Percentiles rank a stretch among this genome's conserved stretches.
Conservation (phyloP, 2,797 vertebrate species). For the Spondyliosoma cantharus region DNA sequence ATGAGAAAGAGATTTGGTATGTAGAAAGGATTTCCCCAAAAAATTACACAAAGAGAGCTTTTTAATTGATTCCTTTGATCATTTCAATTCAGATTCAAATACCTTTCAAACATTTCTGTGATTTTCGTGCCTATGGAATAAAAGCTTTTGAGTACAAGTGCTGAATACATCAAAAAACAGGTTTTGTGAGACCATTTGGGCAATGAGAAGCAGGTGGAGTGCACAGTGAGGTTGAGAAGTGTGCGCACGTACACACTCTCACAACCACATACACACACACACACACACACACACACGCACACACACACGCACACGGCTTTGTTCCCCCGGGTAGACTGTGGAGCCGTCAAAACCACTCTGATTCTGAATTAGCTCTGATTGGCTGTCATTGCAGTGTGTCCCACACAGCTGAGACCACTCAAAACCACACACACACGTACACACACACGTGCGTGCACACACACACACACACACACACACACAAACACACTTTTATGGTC, state of each 20-base stretch:
- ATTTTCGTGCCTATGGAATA: conserved; percentile 61
- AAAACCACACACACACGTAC: conserved; percentile 61
- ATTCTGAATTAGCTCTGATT: conserved; percentile 85
- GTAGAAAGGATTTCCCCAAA: not conserved
- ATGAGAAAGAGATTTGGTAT: conserved; percentile 14
- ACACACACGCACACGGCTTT: conserved; percentile 63
- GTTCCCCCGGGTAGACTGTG: conserved; percentile 75
- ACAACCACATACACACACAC: conserved; percentile 28
- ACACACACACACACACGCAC: conserved; percentile 38
- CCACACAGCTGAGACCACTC: conserved; percentile 84
- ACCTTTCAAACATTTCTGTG: conserved; percentile 50
- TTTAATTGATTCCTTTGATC: conserved; percentile 37
- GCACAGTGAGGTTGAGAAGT: conserved; percentile 75
- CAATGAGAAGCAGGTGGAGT: conserved; percentile 83
- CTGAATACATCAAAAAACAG: conserved; percentile 74
- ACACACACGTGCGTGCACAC: conserved; percentile 33
- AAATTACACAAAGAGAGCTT: conserved; percentile 24
- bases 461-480: conserved; percentile 31
- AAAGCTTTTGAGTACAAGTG: conserved; percentile 76
- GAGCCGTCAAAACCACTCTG: conserved; percentile 83
- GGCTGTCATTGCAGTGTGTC: conserved; percentile 82
- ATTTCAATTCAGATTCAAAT: conserved; percentile 43
- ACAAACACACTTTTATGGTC: conserved; percentile 63
- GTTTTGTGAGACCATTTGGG: conserved; percentile 75
- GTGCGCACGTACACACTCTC: conserved; percentile 46